These are phyloP conservation scores for Anorthoa munda DNA, from an alignment of 2,888 invertebrate genomes.

Conservation along the genomic window DNA sequence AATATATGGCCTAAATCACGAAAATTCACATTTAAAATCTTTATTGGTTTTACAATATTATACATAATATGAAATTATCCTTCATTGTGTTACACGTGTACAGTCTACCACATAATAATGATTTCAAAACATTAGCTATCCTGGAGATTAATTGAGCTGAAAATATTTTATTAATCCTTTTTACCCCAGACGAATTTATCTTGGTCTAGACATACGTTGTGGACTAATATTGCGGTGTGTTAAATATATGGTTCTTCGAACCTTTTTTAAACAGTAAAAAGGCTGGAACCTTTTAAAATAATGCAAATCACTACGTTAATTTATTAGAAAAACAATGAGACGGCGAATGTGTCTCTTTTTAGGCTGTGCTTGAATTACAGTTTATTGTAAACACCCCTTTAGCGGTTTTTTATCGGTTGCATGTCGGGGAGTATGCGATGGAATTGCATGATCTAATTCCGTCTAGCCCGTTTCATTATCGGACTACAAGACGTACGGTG, in stretches of 20 bases:
- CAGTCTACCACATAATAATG: not conserved
- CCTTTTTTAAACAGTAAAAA: slow-evolving; percentile 50
- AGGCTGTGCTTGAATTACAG: not conserved
- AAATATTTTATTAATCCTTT: slow-evolving; percentile 63
- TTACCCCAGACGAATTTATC: slow-evolving; percentile 57
- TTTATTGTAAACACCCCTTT: not conserved
- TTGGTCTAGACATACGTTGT: slow-evolving; percentile 49
- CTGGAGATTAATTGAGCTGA: slow-evolving; percentile 42
- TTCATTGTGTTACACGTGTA: not conserved
- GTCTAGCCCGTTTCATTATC: too few species aligned
- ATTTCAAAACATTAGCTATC: slow-evolving; percentile 38
- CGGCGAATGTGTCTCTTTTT: not conserved
- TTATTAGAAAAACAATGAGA: slow-evolving; percentile 13
- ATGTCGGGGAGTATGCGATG: too few species aligned
- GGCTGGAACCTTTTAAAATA: slow-evolving; percentile 39
- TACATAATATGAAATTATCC: not conserved
- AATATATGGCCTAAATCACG: not conserved
- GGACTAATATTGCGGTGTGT: slow-evolving; percentile 64
- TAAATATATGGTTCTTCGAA: slow-evolving; percentile 57
- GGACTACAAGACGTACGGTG: too few species aligned
- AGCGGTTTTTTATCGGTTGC: too few species aligned
- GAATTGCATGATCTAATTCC: too few species aligned
- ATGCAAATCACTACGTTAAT: slow-evolving; percentile 46
- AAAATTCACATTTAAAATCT: not conserved
- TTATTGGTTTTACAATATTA: not conserved